Base-by-base conservation (phyloP, 2,888 invertebrate genomes). In the Heteromurus nitidus region DNA sequence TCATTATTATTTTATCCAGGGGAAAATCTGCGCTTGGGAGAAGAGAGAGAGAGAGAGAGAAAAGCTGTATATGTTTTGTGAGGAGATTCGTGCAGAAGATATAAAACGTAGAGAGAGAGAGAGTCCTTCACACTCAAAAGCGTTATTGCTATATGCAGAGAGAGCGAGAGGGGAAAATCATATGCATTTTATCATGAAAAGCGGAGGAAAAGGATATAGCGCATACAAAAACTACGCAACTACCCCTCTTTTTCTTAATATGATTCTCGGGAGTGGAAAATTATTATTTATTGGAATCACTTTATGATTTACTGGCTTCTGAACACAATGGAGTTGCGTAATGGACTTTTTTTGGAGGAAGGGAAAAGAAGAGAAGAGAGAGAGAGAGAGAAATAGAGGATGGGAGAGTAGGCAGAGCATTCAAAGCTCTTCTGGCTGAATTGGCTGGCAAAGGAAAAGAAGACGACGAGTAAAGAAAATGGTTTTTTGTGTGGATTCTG, bases 261-360 rank as follows among this genome's bases (percentile, higher is more conserved):
- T 67, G 74, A 75, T 75, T 75, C 74, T 75, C 74, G 68, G 31
- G 67, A 68, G 68, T 76, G 80, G 80, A 80, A 80, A 80, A 80
- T 80, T 80, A 80, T 80, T 80, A 80, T 80, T 80, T 80, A 80
- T 80, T 80, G 80, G 80, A 80, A 80, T 80, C 80, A 80, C 80
- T 80, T 80, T 80, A 80, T 80, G 80, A 80, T 80, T 80, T 80
- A 80, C 80, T 80, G 80, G 80, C 80, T 80, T 80, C 80, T 73
- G 80, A 80, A 80, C 65, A 80, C 72, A 80, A 80, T 80, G 80
- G 80, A 80, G 80, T 80, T 80, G 80, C 80, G 80, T 80, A 83
- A 83, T 83, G 75, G 81, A 76, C 75, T 81, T 75, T 80, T 83
- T 80, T 64, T 42, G 60, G 73, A 64, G 62, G 76, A 76, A 70